These are phyloP conservation scores for Pyralis farinalis DNA, from an alignment of 2,888 invertebrate species.

Conservation along the genomic window DNA sequence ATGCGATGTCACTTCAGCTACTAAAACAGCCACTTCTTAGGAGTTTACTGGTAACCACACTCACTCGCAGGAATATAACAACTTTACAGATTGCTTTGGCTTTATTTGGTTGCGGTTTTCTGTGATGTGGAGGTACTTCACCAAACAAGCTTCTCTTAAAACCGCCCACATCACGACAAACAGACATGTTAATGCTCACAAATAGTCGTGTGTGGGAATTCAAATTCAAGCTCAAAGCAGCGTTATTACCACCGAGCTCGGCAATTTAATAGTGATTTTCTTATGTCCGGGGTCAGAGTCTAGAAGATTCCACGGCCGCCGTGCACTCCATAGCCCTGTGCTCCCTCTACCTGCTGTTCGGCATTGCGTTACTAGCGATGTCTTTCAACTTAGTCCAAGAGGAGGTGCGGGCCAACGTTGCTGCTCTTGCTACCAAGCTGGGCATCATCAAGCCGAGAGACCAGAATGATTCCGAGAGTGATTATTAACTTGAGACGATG, in stretches of 20 bases:
- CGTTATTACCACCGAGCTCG: constrained; percentile 91
- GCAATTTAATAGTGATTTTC: constrained; percentile 73
- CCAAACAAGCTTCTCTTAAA: too few species aligned
- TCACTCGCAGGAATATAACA: too few species aligned
- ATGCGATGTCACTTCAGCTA: too few species aligned
- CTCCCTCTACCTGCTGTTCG: constrained; percentile 95
- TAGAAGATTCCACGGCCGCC: constrained; percentile 52
- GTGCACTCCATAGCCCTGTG: constrained; percentile 88
- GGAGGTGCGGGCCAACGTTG: constrained; percentile 94
- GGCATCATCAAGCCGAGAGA: constrained; percentile 90
- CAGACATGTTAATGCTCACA: too few species aligned
- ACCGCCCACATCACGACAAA: too few species aligned
- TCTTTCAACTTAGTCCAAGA: constrained; percentile 98
- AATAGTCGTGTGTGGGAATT: too few species aligned
- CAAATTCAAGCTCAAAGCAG: too few species aligned
- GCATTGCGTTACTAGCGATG: constrained; percentile 97
- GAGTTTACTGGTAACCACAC: too few species aligned
- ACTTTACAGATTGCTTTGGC: too few species aligned
- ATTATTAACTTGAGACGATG: constrained; percentile 37
- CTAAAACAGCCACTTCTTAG: too few species aligned
- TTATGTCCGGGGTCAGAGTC: constrained; percentile 36
- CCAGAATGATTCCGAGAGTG: constrained; percentile 78
- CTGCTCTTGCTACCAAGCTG: constrained; percentile 90
- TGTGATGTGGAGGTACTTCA: too few species aligned
- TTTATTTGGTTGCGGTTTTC: too few species aligned